Evolutionary conservation across 2,797 vertebrate genomes (phyloP).

Genomic region (Acestrorhynchus altus): DNA sequence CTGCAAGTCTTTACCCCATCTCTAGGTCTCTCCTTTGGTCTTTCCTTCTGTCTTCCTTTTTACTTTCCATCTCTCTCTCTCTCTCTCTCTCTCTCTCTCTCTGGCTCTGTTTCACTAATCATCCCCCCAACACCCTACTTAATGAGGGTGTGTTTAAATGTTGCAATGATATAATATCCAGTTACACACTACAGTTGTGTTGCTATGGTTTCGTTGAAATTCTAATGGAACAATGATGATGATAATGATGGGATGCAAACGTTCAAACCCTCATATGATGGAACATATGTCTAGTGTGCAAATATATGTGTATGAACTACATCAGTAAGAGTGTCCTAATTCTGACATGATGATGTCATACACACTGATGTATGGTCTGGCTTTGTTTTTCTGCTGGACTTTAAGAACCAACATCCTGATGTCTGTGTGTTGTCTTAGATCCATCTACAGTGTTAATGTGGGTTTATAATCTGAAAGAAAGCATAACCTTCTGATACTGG

Average conservation of each 20-base stretch:
- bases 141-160: conserved; percentile 6
- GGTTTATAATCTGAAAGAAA: no score
- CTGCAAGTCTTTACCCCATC: no score
- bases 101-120: no score
- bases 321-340: no score
- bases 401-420: no score
- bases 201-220: conserved; percentile 13
- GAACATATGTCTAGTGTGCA: not conserved
- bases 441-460: no score
- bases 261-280: not conserved
- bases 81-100: conserved; percentile 1
- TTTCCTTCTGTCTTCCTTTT: conserved; percentile 34
- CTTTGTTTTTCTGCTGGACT: no score
- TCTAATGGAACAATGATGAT: not conserved
- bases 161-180: not conserved
- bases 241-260: not conserved
- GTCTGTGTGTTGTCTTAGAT: no score
- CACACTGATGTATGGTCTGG: no score
- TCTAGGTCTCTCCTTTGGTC: not conserved
- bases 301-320: no score
- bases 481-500: no score
- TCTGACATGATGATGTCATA: no score
- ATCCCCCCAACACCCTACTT: not conserved
- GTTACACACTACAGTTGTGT: not conserved
- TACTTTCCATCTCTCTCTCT: conserved; percentile 41